These are phyloP conservation scores for Bombus vancouverensis DNA, from an alignment of 1,140 invertebrate genomes.

Conservation along the genomic window DNA sequence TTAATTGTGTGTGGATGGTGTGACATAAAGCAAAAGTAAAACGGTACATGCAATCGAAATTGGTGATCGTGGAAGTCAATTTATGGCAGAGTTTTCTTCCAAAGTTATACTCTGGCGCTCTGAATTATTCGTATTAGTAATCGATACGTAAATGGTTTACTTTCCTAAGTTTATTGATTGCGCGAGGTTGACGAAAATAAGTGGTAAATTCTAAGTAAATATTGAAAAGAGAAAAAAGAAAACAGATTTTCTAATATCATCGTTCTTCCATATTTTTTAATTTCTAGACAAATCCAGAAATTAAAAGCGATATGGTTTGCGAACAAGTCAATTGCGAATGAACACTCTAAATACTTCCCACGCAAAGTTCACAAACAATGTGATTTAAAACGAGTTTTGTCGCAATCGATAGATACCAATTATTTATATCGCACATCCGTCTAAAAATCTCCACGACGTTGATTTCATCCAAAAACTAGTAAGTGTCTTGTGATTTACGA, in stretches of 20 bases:
- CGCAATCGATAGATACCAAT: not conserved
- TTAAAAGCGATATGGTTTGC: not conserved
- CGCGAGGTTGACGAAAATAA: too few relatives aligned
- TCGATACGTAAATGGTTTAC: too few relatives aligned
- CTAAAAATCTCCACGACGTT: not conserved
- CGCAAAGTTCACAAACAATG: not conserved
- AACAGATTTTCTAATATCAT: not conserved
- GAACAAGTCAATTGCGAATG: not conserved
- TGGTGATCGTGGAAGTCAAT: not conserved
- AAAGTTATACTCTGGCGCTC: not conserved
- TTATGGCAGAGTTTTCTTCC: not conserved
- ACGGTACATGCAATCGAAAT: not conserved
- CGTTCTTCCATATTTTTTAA: not conserved
- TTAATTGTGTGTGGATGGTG: not conserved
- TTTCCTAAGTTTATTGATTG: too few relatives aligned
- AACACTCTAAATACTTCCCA: not conserved
- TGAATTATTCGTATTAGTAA: too few relatives aligned
- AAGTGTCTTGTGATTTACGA: not conserved
- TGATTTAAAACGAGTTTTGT: not conserved
- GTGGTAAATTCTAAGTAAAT: too few relatives aligned
- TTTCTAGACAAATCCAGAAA: not conserved
- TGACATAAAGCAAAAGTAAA: not conserved
- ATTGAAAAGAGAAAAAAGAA: too few relatives aligned
- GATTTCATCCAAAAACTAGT: too few relatives aligned
- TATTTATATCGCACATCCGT: not conserved